phyloP scores from a whole-genome alignment of 2,797 vertebrate genomes.

The Staurois parvus region DNA sequence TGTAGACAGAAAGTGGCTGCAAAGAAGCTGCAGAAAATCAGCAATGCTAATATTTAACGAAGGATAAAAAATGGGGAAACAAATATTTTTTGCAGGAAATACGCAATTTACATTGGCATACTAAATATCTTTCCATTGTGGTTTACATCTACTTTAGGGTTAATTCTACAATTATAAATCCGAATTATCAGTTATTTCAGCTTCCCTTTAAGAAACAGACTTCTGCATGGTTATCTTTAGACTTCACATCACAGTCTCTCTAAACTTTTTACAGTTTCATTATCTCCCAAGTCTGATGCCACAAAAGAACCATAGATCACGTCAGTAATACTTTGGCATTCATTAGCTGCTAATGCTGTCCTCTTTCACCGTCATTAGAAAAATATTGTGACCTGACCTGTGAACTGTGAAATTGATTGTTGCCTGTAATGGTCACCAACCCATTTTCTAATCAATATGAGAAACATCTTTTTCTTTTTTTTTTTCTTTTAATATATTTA shows the following conservation, averaged over 20 bases:
- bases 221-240: background rate
- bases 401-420: conserved; percentile 84
- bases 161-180: too few species aligned
- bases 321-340: conserved; percentile 75
- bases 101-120: too few species aligned
- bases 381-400: conserved; percentile 84
- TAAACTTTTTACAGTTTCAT: conserved; percentile 64
- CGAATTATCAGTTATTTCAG: background rate
- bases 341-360: conserved; percentile 83
- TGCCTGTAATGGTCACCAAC: conserved; percentile 82
- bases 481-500: conserved; percentile 78
- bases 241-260: conserved; percentile 27
- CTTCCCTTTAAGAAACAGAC: background rate
- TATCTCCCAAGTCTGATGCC: conserved; percentile 64
- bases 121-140: too few species aligned
- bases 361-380: conserved; percentile 81
- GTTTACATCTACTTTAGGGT: too few species aligned
- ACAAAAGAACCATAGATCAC: conserved; percentile 75
- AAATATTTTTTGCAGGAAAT: too few species aligned
- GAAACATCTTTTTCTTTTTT: conserved; percentile 76
- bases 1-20: too few species aligned
- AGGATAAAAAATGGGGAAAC: too few species aligned
- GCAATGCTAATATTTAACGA: too few species aligned
- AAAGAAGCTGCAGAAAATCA: too few species aligned
- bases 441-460: conserved; percentile 85